Evolutionary conservation across 2,888 invertebrate species (phyloP), one percentile per base, ranked within the genome.

Genomic region (Bedellia somnulentella): DNA sequence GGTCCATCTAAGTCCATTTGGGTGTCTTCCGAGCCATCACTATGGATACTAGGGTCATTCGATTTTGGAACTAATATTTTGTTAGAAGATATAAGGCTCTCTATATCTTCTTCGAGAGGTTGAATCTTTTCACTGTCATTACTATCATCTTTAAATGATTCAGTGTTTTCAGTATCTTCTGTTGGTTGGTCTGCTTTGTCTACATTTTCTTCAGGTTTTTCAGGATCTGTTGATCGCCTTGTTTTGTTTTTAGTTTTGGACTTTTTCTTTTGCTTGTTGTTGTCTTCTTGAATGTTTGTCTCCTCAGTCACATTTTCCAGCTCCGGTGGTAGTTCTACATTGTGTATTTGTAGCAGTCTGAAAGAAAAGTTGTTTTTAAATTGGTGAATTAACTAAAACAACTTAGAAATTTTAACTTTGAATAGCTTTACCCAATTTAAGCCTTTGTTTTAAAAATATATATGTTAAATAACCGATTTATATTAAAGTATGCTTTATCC

Each of bases 291-390:
- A 8, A 50, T 41, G 16, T 44, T 41, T 0, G 39, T 40, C 0
- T 42, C 36, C 2, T 79, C 80, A 32, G 78, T 76, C 2, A 66
- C 61, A 9, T 61, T 59, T n/a, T 51, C 49, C 8, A 79, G 78
- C 34, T 79, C 78, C 1, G 82, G 84, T 38, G 81, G 79, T 6
- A 80, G 66, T 44, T 82, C 81, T 32, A 89, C 78, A 46, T 89
- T 85, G 59, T 87, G 83, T 43, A 84, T 83, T 59, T 84, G 83
- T n/a, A 89, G 70, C 41, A 90, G 76, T 52, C 90, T 90, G 60
- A 1, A 58, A 50, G 23, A 10, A 31, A n/a, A 35, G 39, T 43
- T 21, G 27, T 1, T 4, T 27, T 5, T 25, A 28, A 85, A 48
- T 30, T 24, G 13, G 9, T 21, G 29, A 23, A 15, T n/a, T n/a